phyloP scores from a whole-genome alignment of 2,888 invertebrate species.

The Xanthorhoe spadicearia region DNA sequence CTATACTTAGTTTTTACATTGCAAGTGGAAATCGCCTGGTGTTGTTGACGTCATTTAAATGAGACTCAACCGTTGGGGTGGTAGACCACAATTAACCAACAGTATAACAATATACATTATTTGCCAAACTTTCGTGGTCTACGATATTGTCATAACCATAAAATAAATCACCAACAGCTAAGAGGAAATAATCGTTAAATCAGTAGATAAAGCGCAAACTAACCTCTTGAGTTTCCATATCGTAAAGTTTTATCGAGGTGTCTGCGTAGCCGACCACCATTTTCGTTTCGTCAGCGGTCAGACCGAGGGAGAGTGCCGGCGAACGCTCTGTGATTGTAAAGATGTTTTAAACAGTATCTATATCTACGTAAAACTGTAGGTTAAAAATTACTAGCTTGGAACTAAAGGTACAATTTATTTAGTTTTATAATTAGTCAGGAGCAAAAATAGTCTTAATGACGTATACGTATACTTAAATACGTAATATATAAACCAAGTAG shows the following conservation, averaged over 20 bases:
- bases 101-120: too few relatives aligned
- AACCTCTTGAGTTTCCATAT: slow-evolving; percentile 76
- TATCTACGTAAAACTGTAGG: neutral
- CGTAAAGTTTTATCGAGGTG: slow-evolving; percentile 70
- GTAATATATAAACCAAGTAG: too few relatives aligned
- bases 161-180: slow-evolving; percentile 13
- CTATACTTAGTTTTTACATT: too few relatives aligned
- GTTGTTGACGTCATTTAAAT: too few relatives aligned
- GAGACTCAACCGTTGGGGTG: too few relatives aligned
- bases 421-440: too few relatives aligned
- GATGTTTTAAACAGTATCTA: neutral
- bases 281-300: slow-evolving; percentile 62
- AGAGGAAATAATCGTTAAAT: slow-evolving; percentile 25
- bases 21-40: too few relatives aligned
- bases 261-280: slow-evolving; percentile 73
- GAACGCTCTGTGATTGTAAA: slow-evolving; percentile 58
- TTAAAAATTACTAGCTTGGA: too few relatives aligned
- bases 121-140: slow-evolving; percentile 3
- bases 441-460: too few relatives aligned
- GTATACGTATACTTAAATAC: too few relatives aligned
- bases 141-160: slow-evolving; percentile 13
- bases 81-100: neutral
- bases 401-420: too few relatives aligned
- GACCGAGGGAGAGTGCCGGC: slow-evolving; percentile 64
- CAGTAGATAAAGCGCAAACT: slow-evolving; percentile 35